Conservation (phyloP, 1,140 invertebrate species). For the Pseudachorutes palmiensis region DNA sequence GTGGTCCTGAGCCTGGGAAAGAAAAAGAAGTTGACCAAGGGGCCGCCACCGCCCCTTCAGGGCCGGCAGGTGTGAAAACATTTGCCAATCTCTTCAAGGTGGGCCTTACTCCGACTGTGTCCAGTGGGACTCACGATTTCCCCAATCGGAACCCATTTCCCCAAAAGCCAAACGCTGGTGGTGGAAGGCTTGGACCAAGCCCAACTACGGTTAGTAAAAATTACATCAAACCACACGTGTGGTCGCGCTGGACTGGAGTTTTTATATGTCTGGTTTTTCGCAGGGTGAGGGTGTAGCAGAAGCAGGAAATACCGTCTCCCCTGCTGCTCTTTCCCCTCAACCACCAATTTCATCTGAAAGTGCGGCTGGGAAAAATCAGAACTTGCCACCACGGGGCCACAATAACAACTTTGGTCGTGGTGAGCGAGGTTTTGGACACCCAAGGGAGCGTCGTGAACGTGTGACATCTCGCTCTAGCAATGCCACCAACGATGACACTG, state of each 20-base stretch:
- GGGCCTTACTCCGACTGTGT: constrained; percentile 18
- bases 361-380: background rate
- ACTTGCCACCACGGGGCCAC: background rate
- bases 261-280: background rate
- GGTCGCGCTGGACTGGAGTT: too few species aligned
- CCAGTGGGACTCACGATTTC: background rate
- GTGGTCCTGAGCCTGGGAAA: constrained; percentile 8
- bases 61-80: constrained; percentile 19
- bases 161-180: background rate
- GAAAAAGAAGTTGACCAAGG: constrained; percentile 15
- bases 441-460: constrained; percentile 24
- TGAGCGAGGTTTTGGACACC: constrained; percentile 21
- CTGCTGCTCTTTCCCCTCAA: background rate
- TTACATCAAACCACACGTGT: background rate
- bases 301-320: background rate
- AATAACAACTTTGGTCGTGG: background rate
- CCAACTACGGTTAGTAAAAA: background rate
- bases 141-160: constrained; percentile 14
- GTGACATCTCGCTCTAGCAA: constrained; percentile 31
- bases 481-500: constrained; percentile 32
- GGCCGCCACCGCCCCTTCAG: background rate
- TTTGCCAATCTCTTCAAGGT: constrained; percentile 38
- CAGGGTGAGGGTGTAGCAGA: background rate
- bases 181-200: constrained; percentile 9
- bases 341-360: background rate